Evolutionary conservation across 2,888 invertebrate genomes (phyloP).

Genomic region (Mantis religiosa): DNA sequence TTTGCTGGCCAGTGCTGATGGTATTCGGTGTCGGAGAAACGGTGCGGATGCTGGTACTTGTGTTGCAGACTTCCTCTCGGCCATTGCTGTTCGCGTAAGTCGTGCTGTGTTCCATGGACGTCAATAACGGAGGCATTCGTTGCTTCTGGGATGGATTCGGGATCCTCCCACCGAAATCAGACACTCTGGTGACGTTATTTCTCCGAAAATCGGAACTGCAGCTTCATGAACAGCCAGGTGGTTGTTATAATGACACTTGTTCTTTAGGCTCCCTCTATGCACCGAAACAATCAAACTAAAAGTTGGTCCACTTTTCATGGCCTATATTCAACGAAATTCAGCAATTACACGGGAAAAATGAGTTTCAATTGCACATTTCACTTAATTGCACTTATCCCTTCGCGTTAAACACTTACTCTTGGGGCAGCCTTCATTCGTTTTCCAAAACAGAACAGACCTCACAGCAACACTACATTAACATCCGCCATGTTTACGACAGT

Average conservation of each 20-base stretch:
- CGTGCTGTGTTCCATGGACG: constrained; percentile 43
- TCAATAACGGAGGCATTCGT: constrained; percentile 43
- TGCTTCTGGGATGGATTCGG: constrained; percentile 33
- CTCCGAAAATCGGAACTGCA: constrained; percentile 2
- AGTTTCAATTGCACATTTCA: background rate
- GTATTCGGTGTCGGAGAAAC: constrained; percentile 31
- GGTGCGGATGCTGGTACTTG: constrained; percentile 19
- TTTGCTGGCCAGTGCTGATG: constrained; percentile 34
- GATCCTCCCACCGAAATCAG: constrained; percentile 30
- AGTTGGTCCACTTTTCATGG: constrained; percentile 34
- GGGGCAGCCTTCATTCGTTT: background rate
- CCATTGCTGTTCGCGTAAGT: constrained; percentile 38
- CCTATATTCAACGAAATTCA: constrained; percentile 28
- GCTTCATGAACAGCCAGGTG: constrained; percentile 28
- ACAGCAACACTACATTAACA: constrained; percentile 13
- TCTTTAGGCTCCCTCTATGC: constrained; percentile 19
- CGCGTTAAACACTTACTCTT: background rate
- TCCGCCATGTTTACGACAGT: constrained; percentile 24
- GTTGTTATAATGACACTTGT: constrained; percentile 31
- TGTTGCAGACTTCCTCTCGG: constrained; percentile 37
- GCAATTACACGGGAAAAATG: constrained; percentile 1
- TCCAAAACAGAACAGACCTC: constrained; percentile 14
- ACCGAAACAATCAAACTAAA: constrained; percentile 30
- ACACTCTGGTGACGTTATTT: constrained; percentile 17
- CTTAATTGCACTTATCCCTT: constrained; percentile 10